phyloP scores from a whole-genome alignment of 2,888 invertebrate genomes.

The Andrena haemorrhoa region DNA sequence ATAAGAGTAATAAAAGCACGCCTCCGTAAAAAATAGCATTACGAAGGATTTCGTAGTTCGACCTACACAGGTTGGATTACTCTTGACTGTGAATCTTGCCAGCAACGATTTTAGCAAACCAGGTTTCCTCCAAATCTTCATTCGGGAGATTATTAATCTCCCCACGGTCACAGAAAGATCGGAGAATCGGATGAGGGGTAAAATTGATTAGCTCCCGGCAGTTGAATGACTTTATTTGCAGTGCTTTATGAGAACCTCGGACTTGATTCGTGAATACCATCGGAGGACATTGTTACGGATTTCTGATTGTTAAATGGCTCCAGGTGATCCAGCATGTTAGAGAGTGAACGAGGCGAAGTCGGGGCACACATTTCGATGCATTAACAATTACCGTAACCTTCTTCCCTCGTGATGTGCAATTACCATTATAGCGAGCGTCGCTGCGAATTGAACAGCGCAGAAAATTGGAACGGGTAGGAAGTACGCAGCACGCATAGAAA shows the following conservation, averaged over 20 bases:
- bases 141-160: neutral
- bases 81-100: too few relatives aligned
- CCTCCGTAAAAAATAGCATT: slow-evolving; percentile 30
- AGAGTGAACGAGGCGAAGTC: neutral
- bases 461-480: slow-evolving; percentile 60
- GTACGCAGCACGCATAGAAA: slow-evolving; percentile 56
- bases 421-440: slow-evolving; percentile 20
- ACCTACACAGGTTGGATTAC: slow-evolving; percentile 4
- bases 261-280: slow-evolving; percentile 9
- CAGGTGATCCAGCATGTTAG: slow-evolving; percentile 8
- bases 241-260: slow-evolving; percentile 14
- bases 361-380: neutral
- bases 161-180: neutral
- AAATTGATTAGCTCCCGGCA: slow-evolving; percentile 23
- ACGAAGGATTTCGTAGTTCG: slow-evolving; percentile 15
- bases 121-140: too few relatives aligned
- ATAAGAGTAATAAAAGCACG: slow-evolving; percentile 7
- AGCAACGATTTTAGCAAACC: neutral
- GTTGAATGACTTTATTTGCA: slow-evolving; percentile 8
- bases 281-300: slow-evolving; percentile 1
- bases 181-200: slow-evolving; percentile 13
- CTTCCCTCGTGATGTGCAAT: slow-evolving; percentile 32
- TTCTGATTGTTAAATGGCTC: slow-evolving; percentile 10
- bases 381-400: neutral
- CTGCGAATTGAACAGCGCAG: slow-evolving; percentile 31